phyloP scores from a whole-genome alignment of 2,888 invertebrate genomes.

The Anthrax anthrax region DNA sequence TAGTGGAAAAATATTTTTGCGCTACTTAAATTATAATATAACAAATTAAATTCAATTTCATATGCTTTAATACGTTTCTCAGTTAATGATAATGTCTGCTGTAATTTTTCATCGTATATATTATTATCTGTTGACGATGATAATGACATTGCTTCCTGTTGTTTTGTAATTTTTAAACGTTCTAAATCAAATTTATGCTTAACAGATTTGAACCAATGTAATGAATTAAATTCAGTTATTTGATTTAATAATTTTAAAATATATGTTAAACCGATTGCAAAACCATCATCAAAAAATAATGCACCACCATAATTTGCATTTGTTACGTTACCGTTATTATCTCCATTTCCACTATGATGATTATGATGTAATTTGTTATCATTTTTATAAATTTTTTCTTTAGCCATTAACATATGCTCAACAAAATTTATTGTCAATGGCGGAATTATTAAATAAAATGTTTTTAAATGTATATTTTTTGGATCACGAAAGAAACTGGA shows the following conservation, averaged over 20 bases:
- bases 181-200: constrained; percentile 56
- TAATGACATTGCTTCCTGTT: constrained; percentile 36
- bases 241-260: constrained; percentile 82
- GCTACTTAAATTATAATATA: constrained; percentile 84
- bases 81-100: constrained; percentile 81
- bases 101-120: constrained; percentile 67
- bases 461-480: constrained; percentile 75
- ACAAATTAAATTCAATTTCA: constrained; percentile 73
- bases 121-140: constrained; percentile 61
- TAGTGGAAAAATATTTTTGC: constrained; percentile 84
- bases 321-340: constrained; percentile 28
- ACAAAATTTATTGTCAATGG: constrained; percentile 88
- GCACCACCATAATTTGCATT: constrained; percentile 39
- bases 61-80: constrained; percentile 68
- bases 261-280: constrained; percentile 90
- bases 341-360: neutral
- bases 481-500: constrained; percentile 73
- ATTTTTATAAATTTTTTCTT: constrained; percentile 85
- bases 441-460: constrained; percentile 88
- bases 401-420: constrained; percentile 80
- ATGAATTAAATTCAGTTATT: constrained; percentile 69
- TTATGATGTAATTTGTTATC: constrained; percentile 16
- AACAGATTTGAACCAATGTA: constrained; percentile 92
- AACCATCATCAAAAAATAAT: constrained; percentile 95
- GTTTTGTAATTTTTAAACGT: constrained; percentile 39